Percentiles rank a stretch among this genome's conserved stretches.
Evolutionary conservation across 2,888 invertebrate genomes (phyloP).

Genomic region (Mesopsocus fuscifrons): DNA sequence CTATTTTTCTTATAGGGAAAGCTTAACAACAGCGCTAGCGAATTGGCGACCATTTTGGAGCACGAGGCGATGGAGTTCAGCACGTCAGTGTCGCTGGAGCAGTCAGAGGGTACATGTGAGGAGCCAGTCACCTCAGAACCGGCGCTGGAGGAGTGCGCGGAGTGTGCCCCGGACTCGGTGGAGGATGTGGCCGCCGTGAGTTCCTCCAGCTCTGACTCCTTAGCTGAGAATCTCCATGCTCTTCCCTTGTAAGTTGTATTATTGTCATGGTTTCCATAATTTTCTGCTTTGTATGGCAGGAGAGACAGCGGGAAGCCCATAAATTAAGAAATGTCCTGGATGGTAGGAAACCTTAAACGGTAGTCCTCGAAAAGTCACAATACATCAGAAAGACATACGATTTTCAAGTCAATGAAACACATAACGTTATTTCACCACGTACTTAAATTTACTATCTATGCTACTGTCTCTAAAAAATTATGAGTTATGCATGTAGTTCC

Average conservation of each 20-base stretch:
- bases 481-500: no score
- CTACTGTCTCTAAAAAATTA: no score
- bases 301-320: no score
- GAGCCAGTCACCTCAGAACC: not conserved
- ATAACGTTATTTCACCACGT: no score
- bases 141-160: not conserved
- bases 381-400: no score
- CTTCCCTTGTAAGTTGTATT: conserved; percentile 27
- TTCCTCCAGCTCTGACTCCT: conserved; percentile 8
- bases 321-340: no score
- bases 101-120: not conserved
- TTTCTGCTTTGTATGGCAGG: not conserved
- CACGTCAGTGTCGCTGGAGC: not conserved
- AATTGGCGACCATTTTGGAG: conserved; percentile 84
- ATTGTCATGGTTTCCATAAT: conserved; percentile 3
- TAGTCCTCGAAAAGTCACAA: no score
- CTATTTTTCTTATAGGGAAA: conserved; percentile 22
- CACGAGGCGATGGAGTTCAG: conserved; percentile 78
- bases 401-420: no score
- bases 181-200: not conserved
- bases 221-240: conserved; percentile 29
- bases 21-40: conserved; percentile 36
- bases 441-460: no score
- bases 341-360: no score
- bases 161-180: no score